Base-by-base conservation (phyloP, 2,797 vertebrate genomes). In the Dryobates pubescens region DNA sequence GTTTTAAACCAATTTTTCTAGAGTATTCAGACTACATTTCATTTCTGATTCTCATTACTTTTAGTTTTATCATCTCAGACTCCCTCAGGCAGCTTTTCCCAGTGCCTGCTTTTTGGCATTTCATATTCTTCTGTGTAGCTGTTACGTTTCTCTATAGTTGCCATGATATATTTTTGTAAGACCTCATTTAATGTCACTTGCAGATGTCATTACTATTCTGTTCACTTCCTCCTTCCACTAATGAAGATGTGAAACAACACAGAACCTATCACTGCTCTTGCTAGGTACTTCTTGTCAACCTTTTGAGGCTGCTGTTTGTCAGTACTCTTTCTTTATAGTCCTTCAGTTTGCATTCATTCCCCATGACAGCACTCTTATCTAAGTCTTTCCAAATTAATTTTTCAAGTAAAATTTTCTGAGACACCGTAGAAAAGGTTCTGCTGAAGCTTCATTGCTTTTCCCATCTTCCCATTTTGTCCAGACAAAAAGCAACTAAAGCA, bases 101-200 rank as follows among this genome's bases (percentile, higher is more conserved):
- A 30, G 15, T 57, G 49, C 26, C 80, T 94, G 69, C 27, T 75
- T 91, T 91, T 92, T 90, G 59, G 49, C 56, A 36, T 69, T 88
- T 83, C 5, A 1, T 83, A 67, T 90, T 86, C 61, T 67, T 82
- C 71, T 73, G 9, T 45, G 27, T 77, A 79, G 53, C 64, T 61
- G 47, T 88, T 83, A 13, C 3, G 29, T 62, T 87, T 64, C 83
- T 82, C 13, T 77, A 57, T 62, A 77, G 78, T 76, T 91, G 36
- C 54, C 3, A 0, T 54, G 43, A 67, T 68, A 7, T 70, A 64
- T 79, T 92, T 91, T 80, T 51, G 30, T 29, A 75, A 86, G 75
- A 68, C 74, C 41, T 82, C 77, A 49, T 88, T 94, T 80, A 90
- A 88, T 86, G 68, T 93, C 73, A 70, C 70, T 96, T 94, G 62